These are phyloP conservation scores for Gallinago stenura DNA, from an alignment of 2,797 vertebrate species.

Conservation along the genomic window DNA sequence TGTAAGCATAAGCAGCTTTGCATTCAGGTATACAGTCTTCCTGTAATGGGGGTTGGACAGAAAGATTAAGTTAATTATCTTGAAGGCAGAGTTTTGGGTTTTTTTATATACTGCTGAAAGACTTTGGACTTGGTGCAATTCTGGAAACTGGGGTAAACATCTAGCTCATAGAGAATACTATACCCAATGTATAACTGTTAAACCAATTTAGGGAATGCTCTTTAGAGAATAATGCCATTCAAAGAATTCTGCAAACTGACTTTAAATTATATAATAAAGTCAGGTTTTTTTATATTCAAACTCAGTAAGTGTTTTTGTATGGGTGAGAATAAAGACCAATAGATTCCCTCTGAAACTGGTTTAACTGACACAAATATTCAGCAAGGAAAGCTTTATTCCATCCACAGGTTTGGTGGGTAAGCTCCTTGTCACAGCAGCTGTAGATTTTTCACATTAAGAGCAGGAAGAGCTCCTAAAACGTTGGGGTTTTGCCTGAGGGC, in stretches of 20 bases:
- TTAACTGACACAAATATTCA: background rate
- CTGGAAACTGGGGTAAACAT: background rate
- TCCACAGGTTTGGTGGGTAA: fast-evolving
- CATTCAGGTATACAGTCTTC: background rate
- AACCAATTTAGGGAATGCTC: background rate
- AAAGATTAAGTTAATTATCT: background rate
- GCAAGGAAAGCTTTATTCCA: background rate
- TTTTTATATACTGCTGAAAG: background rate
- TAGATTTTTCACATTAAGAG: background rate
- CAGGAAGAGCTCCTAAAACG: background rate
- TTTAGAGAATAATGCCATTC: background rate
- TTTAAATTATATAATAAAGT: background rate
- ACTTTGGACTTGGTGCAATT: background rate
- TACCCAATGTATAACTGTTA: background rate
- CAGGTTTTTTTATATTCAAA: background rate
- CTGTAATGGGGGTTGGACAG: fast-evolving
- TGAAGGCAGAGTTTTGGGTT: fast-evolving
- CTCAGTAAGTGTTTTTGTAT: background rate
- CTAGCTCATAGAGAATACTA: background rate
- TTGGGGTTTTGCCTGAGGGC: background rate
- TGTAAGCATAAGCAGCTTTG: background rate
- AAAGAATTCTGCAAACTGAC: background rate
- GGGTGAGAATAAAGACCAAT: fast-evolving
- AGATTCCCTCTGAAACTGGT: background rate
- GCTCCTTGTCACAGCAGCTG: fast-evolving